These are phyloP conservation scores for Maniola jurtina DNA, from an alignment of 1,140 invertebrate genomes.

Conservation along the genomic window DNA sequence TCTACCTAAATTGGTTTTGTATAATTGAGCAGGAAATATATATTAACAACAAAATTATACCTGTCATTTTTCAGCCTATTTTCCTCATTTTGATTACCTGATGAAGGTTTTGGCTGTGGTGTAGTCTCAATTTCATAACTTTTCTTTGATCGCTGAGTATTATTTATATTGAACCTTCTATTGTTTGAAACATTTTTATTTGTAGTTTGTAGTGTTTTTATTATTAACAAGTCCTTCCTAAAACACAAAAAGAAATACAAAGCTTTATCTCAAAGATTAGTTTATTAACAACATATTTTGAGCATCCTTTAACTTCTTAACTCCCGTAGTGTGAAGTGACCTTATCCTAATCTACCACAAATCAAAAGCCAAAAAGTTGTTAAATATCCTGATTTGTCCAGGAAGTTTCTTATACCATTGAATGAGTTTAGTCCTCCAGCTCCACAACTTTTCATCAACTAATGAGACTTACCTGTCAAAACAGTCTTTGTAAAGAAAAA, in stretches of 20 bases:
- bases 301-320: no score
- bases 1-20: no score
- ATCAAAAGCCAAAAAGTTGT: not conserved
- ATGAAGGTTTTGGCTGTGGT: not conserved
- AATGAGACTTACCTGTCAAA: not conserved
- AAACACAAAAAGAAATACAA: not conserved
- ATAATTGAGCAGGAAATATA: no score
- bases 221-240: constrained; percentile 7
- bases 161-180: not conserved
- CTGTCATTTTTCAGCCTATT: not conserved
- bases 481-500: no score
- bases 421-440: no score
- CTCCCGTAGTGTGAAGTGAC: no score
- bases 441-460: no score
- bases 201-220: constrained; percentile 18
- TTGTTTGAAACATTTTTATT: constrained; percentile 13
- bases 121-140: not conserved
- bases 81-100: not conserved
- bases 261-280: not conserved
- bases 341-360: no score
- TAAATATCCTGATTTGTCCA: not conserved
- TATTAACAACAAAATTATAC: not conserved
- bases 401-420: no score
- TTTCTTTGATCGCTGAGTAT: not conserved
- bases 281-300: constrained; percentile 5